Evolutionary conservation across 2,113 vertebrate genomes (phyloP), one percentile per base, ranked within the genome.

Genomic region (Varanus salvator): DNA sequence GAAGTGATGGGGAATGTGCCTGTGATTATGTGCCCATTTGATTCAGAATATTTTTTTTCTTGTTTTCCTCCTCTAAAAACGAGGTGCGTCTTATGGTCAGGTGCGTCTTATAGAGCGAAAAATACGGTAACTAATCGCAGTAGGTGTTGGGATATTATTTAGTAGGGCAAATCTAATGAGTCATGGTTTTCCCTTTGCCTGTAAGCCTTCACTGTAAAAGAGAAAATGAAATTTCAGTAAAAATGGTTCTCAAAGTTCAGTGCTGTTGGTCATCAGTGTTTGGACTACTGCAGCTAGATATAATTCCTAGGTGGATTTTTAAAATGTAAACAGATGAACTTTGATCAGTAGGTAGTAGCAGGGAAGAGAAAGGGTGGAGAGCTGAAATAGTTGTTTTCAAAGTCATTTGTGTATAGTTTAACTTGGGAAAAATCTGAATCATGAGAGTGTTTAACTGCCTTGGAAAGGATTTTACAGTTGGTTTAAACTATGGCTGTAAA

Each of bases 111-210:
- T n/a, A n/a, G n/a, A n/a, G n/a, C n/a, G n/a, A n/a, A n/a, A n/a
- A n/a, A n/a, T n/a, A n/a, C n/a, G n/a, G n/a, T n/a, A 34, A 54
- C 29, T 85, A 54, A 72, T 72, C 48, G n/a, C 44, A 25, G 44
- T 72, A 72, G 84, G 84, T 72, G 68, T 14, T 71, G 8, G 48
- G 69, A 54, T 85, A 72, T 85, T 85, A 74, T 74, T 74, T 54
- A 85, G 74, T 54, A 54, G 17, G 44, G 69, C 29, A 74, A 74
- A 85, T 57, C 52, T 21, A 72, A 34, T 85, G 84, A 34, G 84
- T 85, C 69, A 85, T 72, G 17, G 5, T 54, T 71, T 74, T 85
- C 29, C n/a, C 57, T 82, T 82, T 50, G 29, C 84, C 54, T 72
- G 69, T 31, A 54, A 34, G 69, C 52, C 19, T 83, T 83, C 81